Evolutionary conservation across 2,797 vertebrate species (phyloP).

Genomic region (Cossypha niveicapilla): DNA sequence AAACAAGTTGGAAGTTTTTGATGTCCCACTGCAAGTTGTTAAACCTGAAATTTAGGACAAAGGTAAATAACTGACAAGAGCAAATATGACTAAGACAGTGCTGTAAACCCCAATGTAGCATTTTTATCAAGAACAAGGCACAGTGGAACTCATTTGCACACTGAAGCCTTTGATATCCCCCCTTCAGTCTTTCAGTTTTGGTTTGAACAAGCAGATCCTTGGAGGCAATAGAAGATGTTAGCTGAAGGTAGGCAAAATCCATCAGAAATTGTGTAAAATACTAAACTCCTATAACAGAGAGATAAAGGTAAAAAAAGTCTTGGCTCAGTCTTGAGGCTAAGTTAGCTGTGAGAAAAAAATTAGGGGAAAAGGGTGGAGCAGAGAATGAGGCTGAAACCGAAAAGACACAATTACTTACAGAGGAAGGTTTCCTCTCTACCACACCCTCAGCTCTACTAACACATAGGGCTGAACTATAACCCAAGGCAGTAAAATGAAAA

Average conservation of each 20-base stretch:
- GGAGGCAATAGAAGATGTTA: background rate
- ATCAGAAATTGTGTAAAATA: background rate
- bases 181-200: background rate
- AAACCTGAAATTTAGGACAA: background rate
- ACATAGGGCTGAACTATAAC: background rate
- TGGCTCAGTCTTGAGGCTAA: background rate
- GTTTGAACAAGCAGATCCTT: background rate
- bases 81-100: background rate
- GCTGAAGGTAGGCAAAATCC: background rate
- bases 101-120: background rate
- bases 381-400: constrained; percentile 1
- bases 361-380: background rate
- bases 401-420: background rate
- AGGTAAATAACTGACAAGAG: background rate
- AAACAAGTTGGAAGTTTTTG: background rate
- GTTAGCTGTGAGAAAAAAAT: background rate
- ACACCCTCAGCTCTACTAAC: background rate
- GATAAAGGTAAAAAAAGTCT: background rate
- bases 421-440: background rate
- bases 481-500: background rate
- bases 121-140: background rate
- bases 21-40: background rate
- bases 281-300: background rate
- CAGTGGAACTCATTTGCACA: background rate
- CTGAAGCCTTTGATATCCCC: background rate